Percentiles rank a stretch among this genome's conserved stretches.
Evolutionary conservation across 2,888 invertebrate genomes (phyloP).

Genomic region (Eupithecia vulgata): DNA sequence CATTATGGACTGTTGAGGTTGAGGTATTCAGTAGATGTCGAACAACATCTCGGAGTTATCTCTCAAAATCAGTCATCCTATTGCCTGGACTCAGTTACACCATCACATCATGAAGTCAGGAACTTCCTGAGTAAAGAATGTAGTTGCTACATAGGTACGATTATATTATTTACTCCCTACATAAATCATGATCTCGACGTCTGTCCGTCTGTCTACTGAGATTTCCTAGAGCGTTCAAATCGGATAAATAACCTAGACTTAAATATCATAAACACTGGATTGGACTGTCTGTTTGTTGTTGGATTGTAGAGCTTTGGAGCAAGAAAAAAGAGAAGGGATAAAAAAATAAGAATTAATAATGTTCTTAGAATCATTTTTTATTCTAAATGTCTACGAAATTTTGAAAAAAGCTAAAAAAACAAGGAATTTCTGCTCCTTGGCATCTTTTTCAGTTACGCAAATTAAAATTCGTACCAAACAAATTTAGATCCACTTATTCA

Average conservation of each 20-base stretch:
- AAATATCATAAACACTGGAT: background rate
- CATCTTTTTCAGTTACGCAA: no score
- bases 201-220: conserved; percentile 24
- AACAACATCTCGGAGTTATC: no score
- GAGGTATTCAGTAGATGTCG: no score
- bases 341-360: no score
- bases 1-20: no score
- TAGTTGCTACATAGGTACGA: background rate
- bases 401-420: no score
- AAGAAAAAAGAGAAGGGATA: background rate
- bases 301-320: background rate
- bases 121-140: background rate
- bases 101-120: background rate
- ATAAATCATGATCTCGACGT: conserved; percentile 34
- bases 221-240: conserved; percentile 58
- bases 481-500: no score
- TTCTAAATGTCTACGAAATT: no score
- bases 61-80: no score
- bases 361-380: no score
- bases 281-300: conserved; percentile 12
- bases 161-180: background rate
- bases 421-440: no score
- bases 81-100: background rate
- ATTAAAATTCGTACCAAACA: no score
- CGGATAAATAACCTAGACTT: conserved; percentile 55